Evolutionary conservation across 2,113 vertebrate species (phyloP).

Genomic region (Datnioides undecimradiatus): DNA sequence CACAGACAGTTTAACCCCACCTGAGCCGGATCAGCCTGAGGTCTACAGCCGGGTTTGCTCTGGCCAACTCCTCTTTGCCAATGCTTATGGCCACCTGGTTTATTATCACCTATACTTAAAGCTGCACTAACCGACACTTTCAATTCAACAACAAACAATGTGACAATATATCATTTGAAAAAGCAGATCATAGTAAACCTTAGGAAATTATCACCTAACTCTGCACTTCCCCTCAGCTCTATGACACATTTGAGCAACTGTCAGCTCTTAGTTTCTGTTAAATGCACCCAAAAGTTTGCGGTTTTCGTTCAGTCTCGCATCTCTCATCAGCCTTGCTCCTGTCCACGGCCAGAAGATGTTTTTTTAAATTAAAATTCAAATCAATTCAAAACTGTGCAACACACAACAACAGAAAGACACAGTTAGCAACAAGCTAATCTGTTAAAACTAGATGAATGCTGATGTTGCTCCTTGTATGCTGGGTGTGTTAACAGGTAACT

Average conservation of each 20-base stretch:
- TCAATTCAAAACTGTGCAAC: background rate
- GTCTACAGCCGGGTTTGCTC: background rate
- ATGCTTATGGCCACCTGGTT: background rate
- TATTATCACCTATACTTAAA: too few species aligned
- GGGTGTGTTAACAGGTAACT: too few species aligned
- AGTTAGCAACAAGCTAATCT: too few species aligned
- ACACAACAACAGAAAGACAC: background rate
- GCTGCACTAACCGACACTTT: too few species aligned
- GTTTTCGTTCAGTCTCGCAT: background rate
- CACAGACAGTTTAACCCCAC: background rate
- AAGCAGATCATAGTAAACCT: too few species aligned
- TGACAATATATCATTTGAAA: background rate
- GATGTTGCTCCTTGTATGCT: too few species aligned
- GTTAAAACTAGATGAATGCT: too few species aligned
- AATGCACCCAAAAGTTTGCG: background rate
- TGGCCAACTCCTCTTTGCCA: background rate
- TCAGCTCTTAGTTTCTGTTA: background rate
- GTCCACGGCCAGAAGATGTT: too few species aligned
- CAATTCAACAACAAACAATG: background rate
- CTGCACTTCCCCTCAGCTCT: background rate
- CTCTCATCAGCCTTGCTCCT: too few species aligned
- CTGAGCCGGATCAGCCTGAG: background rate
- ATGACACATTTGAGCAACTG: background rate
- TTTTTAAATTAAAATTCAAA: too few species aligned
- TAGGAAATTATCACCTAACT: background rate